These are phyloP conservation scores for Lethrus apterus DNA, from an alignment of 1,140 invertebrate genomes.

Conservation along the genomic window DNA sequence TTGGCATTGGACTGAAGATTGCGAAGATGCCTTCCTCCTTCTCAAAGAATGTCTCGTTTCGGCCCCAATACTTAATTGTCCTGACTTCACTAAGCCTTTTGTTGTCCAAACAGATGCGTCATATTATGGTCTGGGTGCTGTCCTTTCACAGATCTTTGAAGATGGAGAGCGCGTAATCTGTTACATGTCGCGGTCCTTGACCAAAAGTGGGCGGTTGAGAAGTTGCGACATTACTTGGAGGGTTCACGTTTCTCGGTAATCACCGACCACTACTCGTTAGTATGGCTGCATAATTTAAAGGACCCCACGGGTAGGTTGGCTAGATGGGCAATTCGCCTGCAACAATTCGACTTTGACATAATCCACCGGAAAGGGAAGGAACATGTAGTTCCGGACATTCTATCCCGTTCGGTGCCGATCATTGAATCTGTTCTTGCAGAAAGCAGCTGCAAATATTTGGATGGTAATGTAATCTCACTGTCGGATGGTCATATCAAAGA, in stretches of 20 bases:
- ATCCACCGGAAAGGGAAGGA: constrained; percentile 4
- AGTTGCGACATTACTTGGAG: constrained; percentile 39
- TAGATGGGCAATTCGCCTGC: no score
- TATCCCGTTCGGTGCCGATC: neutral
- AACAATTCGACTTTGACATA: no score
- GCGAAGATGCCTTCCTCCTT: constrained; percentile 12
- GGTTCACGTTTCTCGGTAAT: constrained; percentile 40
- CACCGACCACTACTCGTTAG: constrained; percentile 45
- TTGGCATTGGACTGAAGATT: constrained; percentile 14
- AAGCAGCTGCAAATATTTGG: neutral
- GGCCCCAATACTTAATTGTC: constrained; percentile 23
- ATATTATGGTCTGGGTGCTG: neutral
- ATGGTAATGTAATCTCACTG: neutral
- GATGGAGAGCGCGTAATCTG: constrained; percentile 20
- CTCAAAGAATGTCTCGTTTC: constrained; percentile 17
- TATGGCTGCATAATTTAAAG: no score
- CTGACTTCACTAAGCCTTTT: constrained; percentile 20
- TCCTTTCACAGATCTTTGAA: constrained; percentile 20
- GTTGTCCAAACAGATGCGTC: neutral
- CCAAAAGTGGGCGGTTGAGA: constrained; percentile 36
- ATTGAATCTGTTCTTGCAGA: no score
- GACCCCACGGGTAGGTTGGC: no score
- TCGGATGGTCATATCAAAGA: constrained; percentile 1
- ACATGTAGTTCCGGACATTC: neutral
- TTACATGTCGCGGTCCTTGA: constrained; percentile 18